A percentile compares a stretch with the other conserved stretches of the same genome.
Evolutionary conservation across 1,140 invertebrate genomes (phyloP).

Genomic region (Drosophila suzukii): DNA sequence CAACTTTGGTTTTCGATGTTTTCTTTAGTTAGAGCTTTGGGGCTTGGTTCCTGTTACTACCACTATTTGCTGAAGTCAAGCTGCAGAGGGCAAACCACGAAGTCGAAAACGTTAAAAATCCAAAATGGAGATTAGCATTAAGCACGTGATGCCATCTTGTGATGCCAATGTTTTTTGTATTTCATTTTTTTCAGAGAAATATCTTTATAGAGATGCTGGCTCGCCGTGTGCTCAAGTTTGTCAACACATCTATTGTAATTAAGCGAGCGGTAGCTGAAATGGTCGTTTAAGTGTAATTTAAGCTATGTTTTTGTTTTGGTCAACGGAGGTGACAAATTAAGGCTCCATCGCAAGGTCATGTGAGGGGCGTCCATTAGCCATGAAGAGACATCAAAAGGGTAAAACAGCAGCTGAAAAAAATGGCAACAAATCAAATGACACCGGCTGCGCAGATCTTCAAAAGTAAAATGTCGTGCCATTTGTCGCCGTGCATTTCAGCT

Average conservation of each 20-base stretch:
- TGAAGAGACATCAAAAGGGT: constrained; percentile 43
- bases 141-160: constrained; percentile 68
- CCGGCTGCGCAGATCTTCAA: constrained; percentile 49
- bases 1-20: constrained; percentile 51
- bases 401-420: constrained; percentile 1
- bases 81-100: constrained; percentile 8
- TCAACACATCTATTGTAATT: constrained; percentile 56
- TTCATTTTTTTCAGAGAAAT: constrained; percentile 23
- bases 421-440: constrained; percentile 36
- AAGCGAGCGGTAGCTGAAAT: constrained; percentile 59
- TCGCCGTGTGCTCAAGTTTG: constrained; percentile 1
- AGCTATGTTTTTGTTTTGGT: constrained; percentile 57
- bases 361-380: constrained; percentile 79
- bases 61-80: not conserved
- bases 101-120: constrained; percentile 26
- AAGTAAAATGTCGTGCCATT: constrained; percentile 41
- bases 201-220: constrained; percentile 19
- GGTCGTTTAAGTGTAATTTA: constrained; percentile 79
- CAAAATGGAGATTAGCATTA: constrained; percentile 43
- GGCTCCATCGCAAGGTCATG: constrained; percentile 71
- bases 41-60: constrained; percentile 43
- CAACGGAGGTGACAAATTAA: constrained; percentile 78
- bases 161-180: constrained; percentile 32
- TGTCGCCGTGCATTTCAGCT: constrained; percentile 25
- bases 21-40: constrained; percentile 36